phyloP scores from a whole-genome alignment of 1,140 invertebrate species.

The Trypoxylus dichotomus region DNA sequence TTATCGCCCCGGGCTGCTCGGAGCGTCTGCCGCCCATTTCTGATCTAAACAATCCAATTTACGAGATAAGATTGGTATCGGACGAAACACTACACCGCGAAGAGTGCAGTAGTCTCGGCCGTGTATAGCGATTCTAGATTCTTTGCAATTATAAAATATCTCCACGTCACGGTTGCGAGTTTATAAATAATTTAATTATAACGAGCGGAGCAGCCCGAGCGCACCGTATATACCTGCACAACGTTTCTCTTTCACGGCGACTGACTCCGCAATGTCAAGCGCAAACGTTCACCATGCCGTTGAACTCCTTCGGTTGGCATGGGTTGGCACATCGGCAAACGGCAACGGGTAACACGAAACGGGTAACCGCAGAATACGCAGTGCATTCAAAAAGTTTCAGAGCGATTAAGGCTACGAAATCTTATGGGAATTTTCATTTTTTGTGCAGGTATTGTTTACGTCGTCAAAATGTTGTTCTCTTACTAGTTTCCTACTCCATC shows the following conservation, averaged over 20 bases:
- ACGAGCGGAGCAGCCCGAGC: background rate
- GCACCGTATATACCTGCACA: background rate
- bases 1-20: background rate
- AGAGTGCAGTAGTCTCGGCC: background rate
- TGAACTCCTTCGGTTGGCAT: background rate
- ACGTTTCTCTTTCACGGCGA: constrained; percentile 19
- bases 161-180: background rate
- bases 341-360: background rate
- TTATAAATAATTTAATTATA: constrained; percentile 19
- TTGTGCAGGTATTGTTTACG: too few relatives aligned
- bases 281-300: constrained; percentile 20
- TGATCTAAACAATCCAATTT: background rate
- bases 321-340: background rate
- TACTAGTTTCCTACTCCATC: too few relatives aligned
- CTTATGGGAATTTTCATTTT: too few relatives aligned
- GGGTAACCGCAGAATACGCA: background rate
- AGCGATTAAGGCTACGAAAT: too few relatives aligned
- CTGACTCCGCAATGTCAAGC: constrained; percentile 17
- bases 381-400: too few relatives aligned
- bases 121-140: background rate
- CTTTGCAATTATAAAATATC: background rate
- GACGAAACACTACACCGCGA: background rate
- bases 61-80: background rate
- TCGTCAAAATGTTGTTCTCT: too few relatives aligned
- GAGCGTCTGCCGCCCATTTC: background rate